Base-by-base conservation (phyloP, 2,888 invertebrate genomes). In the Drosophila formosana region DNA sequence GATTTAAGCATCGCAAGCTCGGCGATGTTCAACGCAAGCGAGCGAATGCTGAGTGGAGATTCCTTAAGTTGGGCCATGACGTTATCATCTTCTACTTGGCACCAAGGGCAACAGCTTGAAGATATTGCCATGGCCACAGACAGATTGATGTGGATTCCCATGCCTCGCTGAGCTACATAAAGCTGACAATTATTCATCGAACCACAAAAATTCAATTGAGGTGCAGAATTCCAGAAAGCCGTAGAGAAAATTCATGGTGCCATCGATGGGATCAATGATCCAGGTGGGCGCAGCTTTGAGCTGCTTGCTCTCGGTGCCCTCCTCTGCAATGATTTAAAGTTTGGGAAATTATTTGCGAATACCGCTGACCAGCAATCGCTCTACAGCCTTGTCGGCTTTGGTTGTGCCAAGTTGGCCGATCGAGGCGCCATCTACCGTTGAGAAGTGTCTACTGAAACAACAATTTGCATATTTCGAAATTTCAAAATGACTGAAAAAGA, bases 11-110 rank as follows among this genome's bases (percentile, higher is more conserved):
- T 98, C 98, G 3, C 96, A 95, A 3, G 94, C 95, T 0, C 99
- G 4, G 96, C 96, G 96, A 99, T 96, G 89, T 98, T 96, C 78
- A 98, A 92, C 0, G 99, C 99, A 25, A 97, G 92, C 0, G 96
- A 94, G 60, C 99, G 95, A 60, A 97, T 93, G 0, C 97, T 97
- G 4, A 9, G 4, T 7, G 32, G 23, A 0, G n/a, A 43, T 2
- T 11, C 7, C 26, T 25, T 28, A 9, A 30, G 8, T 26, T 6
- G 4, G 0, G 6, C 0, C 18, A 8, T 0, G 4, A n/a, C 0
- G 18, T 18, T 18, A 18, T 18, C 18, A 1, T 18, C 18, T 32
- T 32, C n/a, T 3, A 62, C 72, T 65, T 32, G 70, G 71, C 71
- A 61, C 70, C 3, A 13, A 7, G n/a, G 60, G 56, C 26, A 53